These are phyloP conservation scores for Percina caprodes DNA, from an alignment of 2,113 vertebrate species.

Conservation along the genomic window DNA sequence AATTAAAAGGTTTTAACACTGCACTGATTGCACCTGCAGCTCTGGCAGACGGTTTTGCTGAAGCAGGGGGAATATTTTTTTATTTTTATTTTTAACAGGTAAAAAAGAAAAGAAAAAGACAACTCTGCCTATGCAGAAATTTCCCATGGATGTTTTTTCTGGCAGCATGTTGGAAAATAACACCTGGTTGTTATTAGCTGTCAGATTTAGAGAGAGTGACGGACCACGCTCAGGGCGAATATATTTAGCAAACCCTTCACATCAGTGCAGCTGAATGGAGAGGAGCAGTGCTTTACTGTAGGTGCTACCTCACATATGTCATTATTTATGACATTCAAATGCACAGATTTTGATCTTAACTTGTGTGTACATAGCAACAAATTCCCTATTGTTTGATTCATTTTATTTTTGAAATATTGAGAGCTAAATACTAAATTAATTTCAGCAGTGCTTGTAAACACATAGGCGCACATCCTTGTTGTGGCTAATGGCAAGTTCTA, in stretches of 20 bases:
- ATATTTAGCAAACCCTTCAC: conserved; percentile 28
- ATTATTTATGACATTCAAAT: background rate
- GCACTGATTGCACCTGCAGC: conserved; percentile 82
- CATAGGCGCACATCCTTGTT: background rate
- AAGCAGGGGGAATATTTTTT: conserved; percentile 46
- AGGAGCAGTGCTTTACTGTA: background rate
- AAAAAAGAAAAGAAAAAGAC: conserved; percentile 13
- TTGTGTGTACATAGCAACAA: background rate
- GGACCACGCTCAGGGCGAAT: conserved; percentile 12
- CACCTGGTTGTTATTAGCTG: conserved; percentile 53
- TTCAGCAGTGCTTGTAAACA: too few relatives aligned
- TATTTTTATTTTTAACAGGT: conserved; percentile 24
- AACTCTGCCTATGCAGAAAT: conserved; percentile 47
- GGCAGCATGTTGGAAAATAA: conserved; percentile 46
- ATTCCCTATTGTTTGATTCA: background rate
- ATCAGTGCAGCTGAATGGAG: background rate
- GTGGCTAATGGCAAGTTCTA: too few relatives aligned
- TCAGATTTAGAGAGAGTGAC: conserved; percentile 6
- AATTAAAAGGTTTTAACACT: conserved; percentile 85
- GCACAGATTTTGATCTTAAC: background rate
- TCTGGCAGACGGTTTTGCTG: conserved; percentile 52
- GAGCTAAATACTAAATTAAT: background rate
- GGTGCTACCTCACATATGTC: background rate
- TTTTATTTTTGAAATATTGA: background rate
- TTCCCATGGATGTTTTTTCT: conserved; percentile 26